Evolutionary conservation across 2,113 vertebrate genomes (phyloP), one percentile per base, ranked within the genome.

Genomic region (Mola mola): DNA sequence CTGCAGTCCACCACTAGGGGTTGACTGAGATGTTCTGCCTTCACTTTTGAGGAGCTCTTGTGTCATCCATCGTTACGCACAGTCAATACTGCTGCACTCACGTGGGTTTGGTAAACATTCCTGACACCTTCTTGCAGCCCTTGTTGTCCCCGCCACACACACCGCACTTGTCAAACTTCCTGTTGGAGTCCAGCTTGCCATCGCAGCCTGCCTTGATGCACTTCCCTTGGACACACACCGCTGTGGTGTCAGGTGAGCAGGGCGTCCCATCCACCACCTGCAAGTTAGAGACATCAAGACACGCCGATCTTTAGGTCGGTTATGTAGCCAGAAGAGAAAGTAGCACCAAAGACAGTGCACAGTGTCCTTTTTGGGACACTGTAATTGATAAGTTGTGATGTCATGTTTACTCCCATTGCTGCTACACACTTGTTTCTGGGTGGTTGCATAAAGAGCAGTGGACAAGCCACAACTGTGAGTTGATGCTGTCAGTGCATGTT

Each of bases 201-300:
- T 99, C 97, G 0, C 97, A 99, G 37, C 97, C 97, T 0, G 96
- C 97, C 76, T 97, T 98, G 85, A 96, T 94, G 85, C 97, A 99
- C 34, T 94, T 96, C 17, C 97, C 97, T 87, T 98, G 96, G 56
- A 99, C 96, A 0, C 97, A 99, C 48, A 99, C 75, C 0, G 94
- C 94, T 1, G 96, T 94, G 65, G 95, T 96, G 79, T 98, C 97
- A 0, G 96, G 97, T 16, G 95, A 93, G 21, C 97, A 99, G 3
- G 90, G 93, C 0, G 97, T 98, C 16, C 97, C 97, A 0, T 98
- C 97, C 60, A 98, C 95, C 8, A 98, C 97, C 97, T 98, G 85
- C 19, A 60, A 19, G 15, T 41, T 16, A 5, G 12, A 57, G 6
- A 42, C 15, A 47, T 24, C 3, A 33, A 6, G 41, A 24, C 4